Evolutionary conservation across 2,113 vertebrate genomes (phyloP), one percentile per base, ranked within the genome.

Genomic region (Eublepharis macularius): DNA sequence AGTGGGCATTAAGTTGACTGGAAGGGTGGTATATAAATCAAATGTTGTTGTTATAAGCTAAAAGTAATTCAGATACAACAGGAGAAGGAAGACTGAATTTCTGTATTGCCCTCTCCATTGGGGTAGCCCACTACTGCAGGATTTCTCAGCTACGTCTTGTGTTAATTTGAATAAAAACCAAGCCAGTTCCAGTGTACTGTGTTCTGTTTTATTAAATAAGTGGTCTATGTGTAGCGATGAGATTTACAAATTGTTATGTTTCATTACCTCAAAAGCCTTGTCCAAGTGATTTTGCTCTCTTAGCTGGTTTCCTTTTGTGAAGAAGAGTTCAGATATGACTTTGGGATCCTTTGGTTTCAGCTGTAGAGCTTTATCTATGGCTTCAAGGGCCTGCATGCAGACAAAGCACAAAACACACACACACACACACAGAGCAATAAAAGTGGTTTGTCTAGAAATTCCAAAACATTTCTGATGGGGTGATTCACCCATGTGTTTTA

Each of bases 261-360:
- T 11, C 47, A 66, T 32, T 95, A 99, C 98, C 98, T 99, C 94
- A 0, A 98, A 98, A 89, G 98, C 98, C 90, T 94, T 95, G 87
- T 98, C 97, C 84, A 98, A 95, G 88, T 95, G 97, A 92, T 98
- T 98, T 92, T 98, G 97, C 92, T 99, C 98, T 91, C 98, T 95
- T 63, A 98, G 95, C 82, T 98, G 98, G 93, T 99, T 99, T 93
- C 98, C 98, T 97, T 98, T 98, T 66, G 98, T 98, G 92, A 99
- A 99, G 87, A 98, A 95, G 32, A 99, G 97, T 91, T 99, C 98
- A 72, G 98, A 98, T 87, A 94, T 93, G 57, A 98, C 95, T 76
- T 97, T 96, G 1, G 96, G 93, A 87, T 99, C 98, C 92, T 95
- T 95, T 95, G 97, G 97, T 91, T 97, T 97, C 92, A 98, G 96